Evolutionary conservation across 2,113 vertebrate genomes (phyloP).

Genomic region (Amblyornis subalaris): DNA sequence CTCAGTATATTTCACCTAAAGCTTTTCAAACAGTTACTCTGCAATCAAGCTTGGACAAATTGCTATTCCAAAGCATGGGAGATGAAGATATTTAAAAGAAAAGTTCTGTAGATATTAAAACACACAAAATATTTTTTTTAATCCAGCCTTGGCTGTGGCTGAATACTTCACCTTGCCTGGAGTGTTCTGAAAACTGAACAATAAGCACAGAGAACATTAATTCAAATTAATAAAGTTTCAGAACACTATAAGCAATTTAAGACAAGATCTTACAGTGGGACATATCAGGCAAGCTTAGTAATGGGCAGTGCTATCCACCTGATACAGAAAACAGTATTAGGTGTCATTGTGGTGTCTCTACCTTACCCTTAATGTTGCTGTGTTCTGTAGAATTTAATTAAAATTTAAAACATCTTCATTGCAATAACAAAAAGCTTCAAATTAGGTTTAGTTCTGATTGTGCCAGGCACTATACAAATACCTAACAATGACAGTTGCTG

Average conservation of each 20-base stretch:
- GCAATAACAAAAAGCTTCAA: not conserved
- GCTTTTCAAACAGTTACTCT: not conserved
- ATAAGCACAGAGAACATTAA: not conserved
- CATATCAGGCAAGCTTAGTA: not conserved
- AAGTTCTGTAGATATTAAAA: not conserved
- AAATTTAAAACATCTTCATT: not conserved
- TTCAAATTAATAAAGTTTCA: not conserved
- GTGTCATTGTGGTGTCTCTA: not conserved
- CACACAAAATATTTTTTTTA: not conserved
- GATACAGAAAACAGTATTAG: not conserved
- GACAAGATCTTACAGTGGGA: not conserved
- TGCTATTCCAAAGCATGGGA: not conserved
- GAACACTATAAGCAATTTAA: not conserved
- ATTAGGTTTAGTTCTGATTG: not conserved
- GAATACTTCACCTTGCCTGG: not conserved
- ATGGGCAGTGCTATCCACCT: not conserved
- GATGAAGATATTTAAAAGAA: not conserved
- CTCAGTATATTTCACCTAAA: not conserved
- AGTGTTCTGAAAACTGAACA: not conserved
- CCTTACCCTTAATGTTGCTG: not conserved
- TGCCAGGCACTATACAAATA: conserved; percentile 47
- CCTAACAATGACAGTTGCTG: conserved; percentile 18
- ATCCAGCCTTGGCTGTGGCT: not conserved
- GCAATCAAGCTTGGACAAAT: not conserved
- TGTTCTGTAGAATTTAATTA: not conserved